A percentile compares a stretch with the other conserved stretches of the same genome.
phyloP scores from a whole-genome alignment of 2,888 invertebrate species.

The Cosmopolites sordidus region DNA sequence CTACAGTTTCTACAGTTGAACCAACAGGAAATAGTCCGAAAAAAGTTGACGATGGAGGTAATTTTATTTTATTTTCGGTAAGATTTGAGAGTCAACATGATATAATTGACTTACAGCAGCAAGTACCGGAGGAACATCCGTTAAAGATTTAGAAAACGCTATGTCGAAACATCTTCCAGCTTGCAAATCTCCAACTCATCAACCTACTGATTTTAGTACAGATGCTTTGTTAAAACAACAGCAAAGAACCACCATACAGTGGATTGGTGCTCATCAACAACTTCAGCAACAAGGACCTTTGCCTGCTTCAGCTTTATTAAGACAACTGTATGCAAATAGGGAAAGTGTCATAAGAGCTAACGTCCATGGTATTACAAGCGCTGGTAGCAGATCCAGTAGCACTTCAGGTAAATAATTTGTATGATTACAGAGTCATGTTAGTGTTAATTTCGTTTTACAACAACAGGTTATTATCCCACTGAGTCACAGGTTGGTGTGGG shows the following conservation, averaged over 20 bases:
- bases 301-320: slow-evolving; percentile 83
- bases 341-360: slow-evolving; percentile 94
- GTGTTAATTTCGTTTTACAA: no score
- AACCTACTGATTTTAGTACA: slow-evolving; percentile 83
- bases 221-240: slow-evolving; percentile 79
- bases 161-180: slow-evolving; percentile 91
- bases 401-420: slow-evolving; percentile 32
- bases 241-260: slow-evolving; percentile 82
- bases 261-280: slow-evolving; percentile 82
- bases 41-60: slow-evolving; percentile 46
- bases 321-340: slow-evolving; percentile 88
- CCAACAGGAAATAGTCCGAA: slow-evolving; percentile 49
- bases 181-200: slow-evolving; percentile 58
- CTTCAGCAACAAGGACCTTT: slow-evolving; percentile 56
- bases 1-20: slow-evolving; percentile 38
- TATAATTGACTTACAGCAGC: slow-evolving; percentile 1
- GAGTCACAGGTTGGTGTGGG: slow-evolving; percentile 66
- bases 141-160: slow-evolving; percentile 90
- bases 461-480: slow-evolving; percentile 45
- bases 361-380: slow-evolving; percentile 57
- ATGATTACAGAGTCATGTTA: background rate
- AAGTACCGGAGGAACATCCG: slow-evolving; percentile 55
- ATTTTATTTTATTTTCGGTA: background rate
- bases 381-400: slow-evolving; percentile 42
- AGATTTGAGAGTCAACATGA: background rate